These are phyloP conservation scores for Micronycteris hirsuta DNA, from an alignment of 2,113 vertebrate genomes.

Conservation along the genomic window DNA sequence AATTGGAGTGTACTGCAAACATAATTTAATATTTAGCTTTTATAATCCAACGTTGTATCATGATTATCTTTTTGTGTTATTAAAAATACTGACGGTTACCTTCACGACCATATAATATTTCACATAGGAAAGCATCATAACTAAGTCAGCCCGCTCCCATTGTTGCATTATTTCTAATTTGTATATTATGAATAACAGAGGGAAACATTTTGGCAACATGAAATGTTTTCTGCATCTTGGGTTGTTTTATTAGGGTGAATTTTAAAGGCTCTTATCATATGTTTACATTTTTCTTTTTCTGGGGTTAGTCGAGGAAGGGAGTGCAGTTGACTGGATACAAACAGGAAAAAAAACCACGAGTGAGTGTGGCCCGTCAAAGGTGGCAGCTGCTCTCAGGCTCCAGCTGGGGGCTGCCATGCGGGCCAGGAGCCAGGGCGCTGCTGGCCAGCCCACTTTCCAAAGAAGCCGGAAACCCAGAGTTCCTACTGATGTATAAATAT, in stretches of 20 bases:
- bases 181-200: neutral
- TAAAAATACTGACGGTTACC: neutral
- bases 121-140: neutral
- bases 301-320: neutral
- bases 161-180: neutral
- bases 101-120: neutral
- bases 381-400: neutral
- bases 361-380: neutral
- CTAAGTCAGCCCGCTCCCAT: neutral
- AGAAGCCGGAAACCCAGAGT: neutral
- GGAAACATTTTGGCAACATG: neutral
- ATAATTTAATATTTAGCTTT: neutral
- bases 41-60: neutral
- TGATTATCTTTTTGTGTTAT: neutral
- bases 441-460: neutral
- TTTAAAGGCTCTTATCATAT: neutral
- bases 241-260: neutral
- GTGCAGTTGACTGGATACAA: neutral
- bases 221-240: neutral
- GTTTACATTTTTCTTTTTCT: neutral
- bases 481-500: neutral
- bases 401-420: neutral
- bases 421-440: neutral
- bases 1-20: neutral
- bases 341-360: neutral